Base-by-base conservation (phyloP, 2,113 vertebrate species). In the Pimephales promelas region DNA sequence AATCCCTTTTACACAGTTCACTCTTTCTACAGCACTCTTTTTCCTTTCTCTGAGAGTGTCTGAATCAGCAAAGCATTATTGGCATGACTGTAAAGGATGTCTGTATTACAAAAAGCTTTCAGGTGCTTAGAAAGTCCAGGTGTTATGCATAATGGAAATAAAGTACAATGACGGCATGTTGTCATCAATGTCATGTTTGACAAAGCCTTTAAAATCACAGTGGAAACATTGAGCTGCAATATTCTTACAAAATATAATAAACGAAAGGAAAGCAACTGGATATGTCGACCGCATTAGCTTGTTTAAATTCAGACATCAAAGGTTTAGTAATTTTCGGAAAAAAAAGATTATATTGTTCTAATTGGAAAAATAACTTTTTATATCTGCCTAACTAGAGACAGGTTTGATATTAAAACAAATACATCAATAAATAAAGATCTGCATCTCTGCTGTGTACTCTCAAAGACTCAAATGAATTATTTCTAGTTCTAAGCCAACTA, bases 201-300 rank as follows among this genome's bases (percentile, higher is more conserved):
- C 40, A 72, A 40, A 70, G 70, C 40, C 6, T 72, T 72, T 72
- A 45, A 72, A 72, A 24, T 45, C 68, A 47, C n/a, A 72, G 70
- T 8, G 40, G 70, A 3, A 24, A 16, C 40, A 72, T 16, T 24
- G 10, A 72, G 26, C 40, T 26, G 40, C 8, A 16, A 45, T 71
- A 24, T 24, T 43, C 5, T 71, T 43, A n/a, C 18, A 45, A 45
- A 72, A 43, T 72, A 6, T 72, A n/a, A 72, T 13, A 3, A 72
- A 45, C 6, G 22, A 71, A 24, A 24, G 68, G 22, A 71, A 6
- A 54, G 49, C 49, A 54, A 7, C 18, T 54, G 31, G 34, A 68
- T 22, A 36, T 68, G 64, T 22, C 31, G 10, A 36, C 3, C 64
- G 16, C 1, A 10, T 66, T 66, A 22, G 31, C 31, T 64, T 1